phyloP scores from a whole-genome alignment of 1,140 invertebrate genomes.

The Plectrocnemia conspersa region DNA sequence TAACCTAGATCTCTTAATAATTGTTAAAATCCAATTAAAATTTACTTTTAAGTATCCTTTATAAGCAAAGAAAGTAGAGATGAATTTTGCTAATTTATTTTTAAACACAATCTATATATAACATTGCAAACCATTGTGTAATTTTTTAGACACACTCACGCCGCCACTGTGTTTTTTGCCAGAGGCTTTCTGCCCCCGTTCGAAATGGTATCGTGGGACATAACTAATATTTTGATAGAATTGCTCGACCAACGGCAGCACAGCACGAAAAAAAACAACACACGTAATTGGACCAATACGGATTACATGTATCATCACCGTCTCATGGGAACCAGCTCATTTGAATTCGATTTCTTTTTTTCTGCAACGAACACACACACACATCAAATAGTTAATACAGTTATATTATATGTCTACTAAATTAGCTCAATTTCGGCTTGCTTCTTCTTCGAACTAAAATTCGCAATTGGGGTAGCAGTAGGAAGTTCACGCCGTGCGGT shows the following conservation, averaged over 20 bases:
- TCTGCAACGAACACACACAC: neutral
- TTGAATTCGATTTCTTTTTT: neutral
- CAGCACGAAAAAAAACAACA: slow-evolving; percentile 6
- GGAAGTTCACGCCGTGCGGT: slow-evolving; percentile 2
- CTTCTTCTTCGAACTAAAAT: too few relatives aligned
- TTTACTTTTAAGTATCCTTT: too few relatives aligned
- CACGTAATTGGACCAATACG: slow-evolving; percentile 11
- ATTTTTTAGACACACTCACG: neutral
- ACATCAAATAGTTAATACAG: too few relatives aligned
- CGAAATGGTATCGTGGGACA: slow-evolving; percentile 13
- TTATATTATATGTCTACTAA: too few relatives aligned
- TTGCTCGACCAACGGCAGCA: neutral
- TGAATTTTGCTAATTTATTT: too few relatives aligned
- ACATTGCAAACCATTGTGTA: too few relatives aligned
- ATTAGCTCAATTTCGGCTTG: slow-evolving; percentile 8
- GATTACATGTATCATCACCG: slow-evolving; percentile 2
- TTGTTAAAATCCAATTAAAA: too few relatives aligned
- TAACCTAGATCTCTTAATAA: too few relatives aligned
- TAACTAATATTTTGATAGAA: slow-evolving; percentile 9
- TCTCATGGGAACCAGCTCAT: slow-evolving; percentile 5
- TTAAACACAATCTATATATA: neutral
- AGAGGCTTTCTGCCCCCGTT: slow-evolving; percentile 11
- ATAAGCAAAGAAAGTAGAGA: too few relatives aligned
- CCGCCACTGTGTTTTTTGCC: slow-evolving; percentile 3
- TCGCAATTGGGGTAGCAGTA: too few relatives aligned